Evolutionary conservation across 2,797 vertebrate species (phyloP), one percentile per base, ranked within the genome.

Genomic region (Hemibagrus guttatus): DNA sequence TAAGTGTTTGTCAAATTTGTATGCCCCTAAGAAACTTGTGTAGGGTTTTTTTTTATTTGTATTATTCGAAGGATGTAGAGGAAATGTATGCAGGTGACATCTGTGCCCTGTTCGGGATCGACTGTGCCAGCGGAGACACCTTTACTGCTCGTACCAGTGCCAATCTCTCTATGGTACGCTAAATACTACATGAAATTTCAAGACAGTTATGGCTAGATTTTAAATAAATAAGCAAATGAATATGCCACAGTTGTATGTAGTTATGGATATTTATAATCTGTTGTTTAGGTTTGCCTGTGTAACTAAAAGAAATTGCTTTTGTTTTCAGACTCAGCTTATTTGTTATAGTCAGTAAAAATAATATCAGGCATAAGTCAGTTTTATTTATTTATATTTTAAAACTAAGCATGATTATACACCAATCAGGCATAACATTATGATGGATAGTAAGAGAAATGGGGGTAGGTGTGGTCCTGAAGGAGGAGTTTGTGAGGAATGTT

Each of bases 121-220:
- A 99, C 91, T 99, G 98, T 90, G 98, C 98, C 14, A 99, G 98
- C 0, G 98, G 98, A 88, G 98, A 99, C 91, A 99, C 98, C 0
- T 99, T 99, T 91, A 96, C 97, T 0, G 94, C 95, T 14, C 97
- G 92, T 90, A 93, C 91, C 9, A 96, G 69, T 16, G 92, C 92
- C 5, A 94, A 92, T 88, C 94, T 99, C 87, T 99, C 98, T 68
- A 98, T 99, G 98, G 98, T 99, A 93, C 13, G 9, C 3, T 54
- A 12, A 49, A 49, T 28, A 17, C 7, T 81, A 23, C 16, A 49
- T 21, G 12, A 23, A 68, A 64, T 35, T 13, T 52, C 56, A 3
- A 54, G 0, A 78, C 58, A 78, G 16, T n/a, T 59, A 6, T n/a
- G 16, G 2, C 11, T 56, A 13, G 13, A 42, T 61, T 80, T 61